Base-by-base conservation (phyloP, 2,113 vertebrate genomes). In the Podocnemis expansa region DNA sequence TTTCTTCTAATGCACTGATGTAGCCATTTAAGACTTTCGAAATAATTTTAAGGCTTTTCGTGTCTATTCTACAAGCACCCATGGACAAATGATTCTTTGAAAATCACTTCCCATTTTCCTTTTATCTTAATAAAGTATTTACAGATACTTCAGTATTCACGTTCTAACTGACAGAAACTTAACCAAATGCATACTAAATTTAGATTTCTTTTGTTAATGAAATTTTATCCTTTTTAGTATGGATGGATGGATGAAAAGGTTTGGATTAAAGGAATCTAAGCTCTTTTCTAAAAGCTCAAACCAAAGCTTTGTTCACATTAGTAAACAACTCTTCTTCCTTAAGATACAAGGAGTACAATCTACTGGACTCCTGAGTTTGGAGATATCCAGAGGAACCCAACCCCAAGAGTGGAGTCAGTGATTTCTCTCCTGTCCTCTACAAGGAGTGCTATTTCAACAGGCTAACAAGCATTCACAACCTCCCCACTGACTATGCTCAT, bases 321-420 rank as follows among this genome's bases (percentile, higher is more conserved):
- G n/a, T 63, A 93, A 27, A 76, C 24, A 85, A 96, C 10, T 75
- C 75, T 93, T 80, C 79, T 93, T 16, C 52, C 95, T 91, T 89
- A 87, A 83, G 31, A 84, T 38, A 51, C 0, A 1, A 94, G 79
- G 76, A 51, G 13, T 80, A n/a, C 88, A 94, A 88, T 41, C 67
- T 89, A n/a, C 78, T 91, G 81, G 22, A 58, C 54, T 94, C 41
- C 58, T 80, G 41, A 19, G 0, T 12, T 16, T 11, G 75, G 54
- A 49, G 82, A 31, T 0, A 3, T 75, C 43, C 81, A 95, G 76
- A 83, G 17, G 84, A 82, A 85, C 7, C 5, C 43, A 87, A 38
- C 76, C 70, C 55, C 87, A 56, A 78, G 52, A 76, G 51, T 52
- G 34, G 88, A 60, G 63, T 70, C 2, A 0, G 17, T 54, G 11